phyloP scores from a whole-genome alignment of 2,797 vertebrate genomes.

The Bovichtus variegatus region DNA sequence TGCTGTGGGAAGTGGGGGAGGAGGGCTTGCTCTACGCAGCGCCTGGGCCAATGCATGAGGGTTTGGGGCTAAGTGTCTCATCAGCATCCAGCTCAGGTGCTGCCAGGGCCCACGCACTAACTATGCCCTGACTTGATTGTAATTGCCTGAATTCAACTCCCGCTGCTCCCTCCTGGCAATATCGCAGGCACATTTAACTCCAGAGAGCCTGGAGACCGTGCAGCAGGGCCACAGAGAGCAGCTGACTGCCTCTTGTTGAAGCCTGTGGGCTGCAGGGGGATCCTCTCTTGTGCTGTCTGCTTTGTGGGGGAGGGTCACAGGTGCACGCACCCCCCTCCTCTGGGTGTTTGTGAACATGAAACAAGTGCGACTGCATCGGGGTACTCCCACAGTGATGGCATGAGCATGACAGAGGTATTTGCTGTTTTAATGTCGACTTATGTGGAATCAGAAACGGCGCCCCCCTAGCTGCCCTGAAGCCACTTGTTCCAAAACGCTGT shows the following conservation, averaged over 20 bases:
- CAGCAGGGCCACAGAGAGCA: constrained; percentile 77
- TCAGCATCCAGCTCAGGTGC: constrained; percentile 99
- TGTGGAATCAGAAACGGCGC: background rate
- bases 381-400: constrained; percentile 63
- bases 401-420: constrained; percentile 52
- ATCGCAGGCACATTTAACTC: constrained; percentile 99
- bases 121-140: constrained; percentile 99
- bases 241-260: constrained; percentile 77
- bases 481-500: background rate
- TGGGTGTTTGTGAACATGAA: constrained; percentile 67
- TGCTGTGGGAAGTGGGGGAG: constrained; percentile 58
- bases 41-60: constrained; percentile 94
- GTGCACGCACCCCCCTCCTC: constrained; percentile 59
- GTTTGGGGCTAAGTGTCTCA: constrained; percentile 99
- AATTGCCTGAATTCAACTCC: constrained; percentile 99
- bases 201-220: constrained; percentile 87
- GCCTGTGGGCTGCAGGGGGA: constrained; percentile 73
- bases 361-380: constrained; percentile 52
- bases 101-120: constrained; percentile 94
- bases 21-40: constrained; percentile 71
- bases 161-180: constrained; percentile 99
- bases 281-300: constrained; percentile 69
- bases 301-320: constrained; percentile 74
- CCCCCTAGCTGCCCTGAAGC: background rate
- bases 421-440: constrained; percentile 11